Base-by-base conservation (phyloP, 2,797 vertebrate species). In the Pteropus rufus region DNA sequence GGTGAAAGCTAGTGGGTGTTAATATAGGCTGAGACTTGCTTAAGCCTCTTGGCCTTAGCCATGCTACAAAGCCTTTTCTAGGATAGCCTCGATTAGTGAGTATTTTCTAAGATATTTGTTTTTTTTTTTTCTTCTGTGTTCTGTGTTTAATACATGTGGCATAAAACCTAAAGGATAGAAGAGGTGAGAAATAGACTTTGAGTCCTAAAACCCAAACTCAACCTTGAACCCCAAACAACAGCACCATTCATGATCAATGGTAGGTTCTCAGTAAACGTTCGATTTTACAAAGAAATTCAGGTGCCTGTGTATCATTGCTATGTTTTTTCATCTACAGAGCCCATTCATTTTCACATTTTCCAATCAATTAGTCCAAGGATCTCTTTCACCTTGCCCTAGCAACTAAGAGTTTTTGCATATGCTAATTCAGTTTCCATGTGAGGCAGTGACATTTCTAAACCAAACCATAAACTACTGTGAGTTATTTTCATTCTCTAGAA, bases 401-500 rank as follows among this genome's bases (percentile, higher is more conserved):
- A 86, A 65, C 73, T 76, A 44, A 39, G 54, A 69, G n/a, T 46
- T 93, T 91, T 89, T 67, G n/a, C 69, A 46, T 83, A 46, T 91
- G 52, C 58, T 89, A 94, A 95, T 91, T 92, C 49, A 19, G 31
- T 79, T 92, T 89, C 87, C 44, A 18, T 3, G 19, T 19, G 58
- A 93, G 11, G 75, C 62, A 60, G 44, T 4, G 9, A 9, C 46
- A 72, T 92, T 93, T 79, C 77, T 54, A 93, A 96, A 89, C 84
- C 19, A 89, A 65, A 62, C 36, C 65, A 39, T 76, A 91, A 80
- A 81, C 82, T 54, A 58, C 81, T 84, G 69, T 73, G 52, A 95
- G 69, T 85, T 93, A 88, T 79, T 96, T 97, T 79, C 91, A 93
- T 94, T 96, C 39, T 34, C 65, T 82, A 56, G 44, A 81, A 84